Conservation (phyloP, 2,113 vertebrate genomes). For the Microtus richardsoni region DNA sequence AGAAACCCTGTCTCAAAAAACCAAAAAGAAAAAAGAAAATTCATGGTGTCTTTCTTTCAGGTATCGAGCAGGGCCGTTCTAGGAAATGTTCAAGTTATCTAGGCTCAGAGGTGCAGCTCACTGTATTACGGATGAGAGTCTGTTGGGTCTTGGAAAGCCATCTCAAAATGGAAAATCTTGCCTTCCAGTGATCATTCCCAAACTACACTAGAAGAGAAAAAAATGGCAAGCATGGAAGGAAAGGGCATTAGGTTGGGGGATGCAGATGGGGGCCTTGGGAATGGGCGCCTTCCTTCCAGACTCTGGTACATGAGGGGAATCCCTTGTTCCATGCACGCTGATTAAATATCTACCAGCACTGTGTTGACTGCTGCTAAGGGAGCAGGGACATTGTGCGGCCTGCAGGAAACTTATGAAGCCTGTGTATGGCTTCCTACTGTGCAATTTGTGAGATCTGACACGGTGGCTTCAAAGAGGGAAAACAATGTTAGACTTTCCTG, state of each 20-base stretch:
- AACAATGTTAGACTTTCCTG: neutral
- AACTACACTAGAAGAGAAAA: neutral
- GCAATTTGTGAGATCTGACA: neutral
- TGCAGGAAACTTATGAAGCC: neutral
- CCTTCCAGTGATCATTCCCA: neutral
- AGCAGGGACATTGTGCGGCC: neutral
- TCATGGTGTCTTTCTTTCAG: neutral
- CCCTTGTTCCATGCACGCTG: neutral
- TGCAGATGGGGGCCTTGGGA: neutral
- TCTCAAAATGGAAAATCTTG: neutral
- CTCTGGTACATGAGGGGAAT: neutral
- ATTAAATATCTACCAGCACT: neutral
- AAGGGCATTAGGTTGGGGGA: rapidly evolving
- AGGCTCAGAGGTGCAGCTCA: neutral
- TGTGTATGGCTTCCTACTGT: neutral
- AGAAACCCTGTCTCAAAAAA: too few species aligned
- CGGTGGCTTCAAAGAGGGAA: neutral
- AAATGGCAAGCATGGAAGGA: neutral
- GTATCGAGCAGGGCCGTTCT: neutral
- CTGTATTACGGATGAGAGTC: neutral
- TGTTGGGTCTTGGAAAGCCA: neutral
- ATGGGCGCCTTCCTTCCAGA: neutral
- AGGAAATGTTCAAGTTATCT: neutral
- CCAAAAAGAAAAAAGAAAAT: neutral
- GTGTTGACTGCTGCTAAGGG: neutral